Evolutionary conservation across 2,888 invertebrate genomes (phyloP).

Genomic region (Dexiosoma caninum): DNA sequence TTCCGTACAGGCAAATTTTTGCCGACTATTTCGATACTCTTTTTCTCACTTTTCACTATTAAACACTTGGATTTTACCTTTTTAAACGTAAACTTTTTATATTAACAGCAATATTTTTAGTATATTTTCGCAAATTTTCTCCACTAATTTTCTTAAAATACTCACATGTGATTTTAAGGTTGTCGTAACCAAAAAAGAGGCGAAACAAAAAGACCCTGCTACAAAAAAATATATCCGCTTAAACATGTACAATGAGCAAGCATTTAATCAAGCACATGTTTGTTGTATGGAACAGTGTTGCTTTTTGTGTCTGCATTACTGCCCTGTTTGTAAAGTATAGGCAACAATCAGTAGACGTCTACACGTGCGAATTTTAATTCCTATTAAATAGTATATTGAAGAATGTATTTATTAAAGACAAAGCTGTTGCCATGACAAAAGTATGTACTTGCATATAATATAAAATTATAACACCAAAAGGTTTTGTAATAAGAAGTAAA

Average conservation of each 20-base stretch:
- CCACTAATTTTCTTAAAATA: conserved; percentile 72
- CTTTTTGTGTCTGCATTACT: not conserved
- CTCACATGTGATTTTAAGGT: conserved; percentile 95
- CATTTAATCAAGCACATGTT: conserved; percentile 57
- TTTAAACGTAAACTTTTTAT: not conserved
- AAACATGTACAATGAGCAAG: conserved; percentile 53
- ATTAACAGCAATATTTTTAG: conserved; percentile 39
- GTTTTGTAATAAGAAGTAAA: no score
- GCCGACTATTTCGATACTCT: conserved; percentile 17
- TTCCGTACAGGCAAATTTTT: conserved; percentile 44
- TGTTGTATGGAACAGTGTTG: conserved; percentile 38
- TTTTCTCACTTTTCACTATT: conserved; percentile 32
- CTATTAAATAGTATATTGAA: no score
- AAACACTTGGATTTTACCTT: conserved; percentile 30
- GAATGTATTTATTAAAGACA: no score
- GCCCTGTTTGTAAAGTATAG: not conserved
- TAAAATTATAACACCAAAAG: no score
- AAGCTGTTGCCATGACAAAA: no score
- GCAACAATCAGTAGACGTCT: not conserved
- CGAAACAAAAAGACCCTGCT: conserved; percentile 68
- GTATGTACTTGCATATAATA: no score
- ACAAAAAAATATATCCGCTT: conserved; percentile 63
- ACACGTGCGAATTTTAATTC: no score
- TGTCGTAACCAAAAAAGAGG: conserved; percentile 85
- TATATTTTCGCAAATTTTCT: conserved; percentile 24